Evolutionary conservation across 2,113 vertebrate species (phyloP), one percentile per base, ranked within the genome.

Genomic region (Ictalurus furcatus): DNA sequence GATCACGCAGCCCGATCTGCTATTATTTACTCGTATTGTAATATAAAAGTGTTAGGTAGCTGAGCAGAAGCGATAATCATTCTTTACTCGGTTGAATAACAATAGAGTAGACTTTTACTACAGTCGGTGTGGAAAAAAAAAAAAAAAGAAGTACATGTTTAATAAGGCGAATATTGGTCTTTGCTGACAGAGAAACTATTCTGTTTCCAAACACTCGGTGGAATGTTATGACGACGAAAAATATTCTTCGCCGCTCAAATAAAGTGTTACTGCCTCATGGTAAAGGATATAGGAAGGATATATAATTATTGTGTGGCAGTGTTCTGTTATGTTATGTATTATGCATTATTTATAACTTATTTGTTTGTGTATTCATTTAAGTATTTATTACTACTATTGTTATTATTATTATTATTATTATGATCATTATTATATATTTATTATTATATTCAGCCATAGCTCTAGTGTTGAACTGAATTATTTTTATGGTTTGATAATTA

Each of bases 381-480:
- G 79, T 86, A 90, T 85, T 89, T 82, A 89, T 84, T 84, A 83
- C 56, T 58, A 52, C 56, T 58, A 52, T 89, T 88, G 84, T 61
- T 61, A 21, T 79, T 79, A 48, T 78, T 25, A 79, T 78, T 78
- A 78, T 80, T 54, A 54, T 80, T 54, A 80, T 54, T 30, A 30
- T 80, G 54, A 54, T 56, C 48, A 56, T 80, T 54, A 80, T n/a
- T 87, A 87, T 88, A 89, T 92, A 91, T 92, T 92, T 91, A 92
- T 92, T 91, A 82, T 85, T 87, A 63, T 91, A 87, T 90, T 88
- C 86, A 69, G 65, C 81, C 84, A 90, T 86, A 88, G 86, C n/a
- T 84, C 69, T 79, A 71, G 58, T 56, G 58, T 82, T 92, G 81
- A 87, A 84, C 52, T 44, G 58, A 76, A 69, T 37, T 87, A 87